Evolutionary conservation across 2,113 vertebrate genomes (phyloP), one percentile per base, ranked within the genome.

Genomic region (Zosterops hypoxanthus): DNA sequence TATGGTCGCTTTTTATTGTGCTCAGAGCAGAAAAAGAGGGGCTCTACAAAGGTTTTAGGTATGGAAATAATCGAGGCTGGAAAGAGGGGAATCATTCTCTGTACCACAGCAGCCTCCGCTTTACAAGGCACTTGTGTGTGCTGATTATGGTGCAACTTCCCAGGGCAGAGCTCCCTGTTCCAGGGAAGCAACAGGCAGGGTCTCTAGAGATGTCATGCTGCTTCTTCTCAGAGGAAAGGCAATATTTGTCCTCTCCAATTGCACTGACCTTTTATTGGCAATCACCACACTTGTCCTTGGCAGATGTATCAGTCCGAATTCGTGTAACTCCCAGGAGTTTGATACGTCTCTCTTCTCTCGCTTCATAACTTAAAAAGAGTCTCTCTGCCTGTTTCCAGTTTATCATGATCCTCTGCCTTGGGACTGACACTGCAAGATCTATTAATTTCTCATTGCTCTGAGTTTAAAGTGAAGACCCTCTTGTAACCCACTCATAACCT

Each of bases 361-460:
- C 23, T 52, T 69, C 2, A 3, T 82, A 86, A 91, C 84, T 82
- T 78, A 22, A 56, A 79, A 65, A 85, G 39, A 90, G 66, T 81
- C 15, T 86, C 57, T 80, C 70, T 86, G 64, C 73, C 86, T 65
- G 53, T 55, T 94, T 94, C 88, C 79, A 94, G 91, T 96, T 94
- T 89, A 90, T 95, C 94, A 82, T 33, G 64, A 89, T 86, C 84
- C 39, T 92, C 91, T 95, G 77, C 94, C 91, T 90, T 95, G 90
- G 92, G 91, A 96, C 88, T 77, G 85, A 86, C 76, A 76, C 55
- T 29, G 87, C 53, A 75, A 94, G 79, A 96, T 95, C 95, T 96
- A 96, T 97, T 97, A 95, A 95, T 94, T 97, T 94, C 94, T 96
- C 87, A 90, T 60, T 65, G 60, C 92, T 95, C 86, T 85, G 82